Evolutionary conservation across 2,888 invertebrate genomes (phyloP).

Genomic region (Philhelius pedissequus): DNA sequence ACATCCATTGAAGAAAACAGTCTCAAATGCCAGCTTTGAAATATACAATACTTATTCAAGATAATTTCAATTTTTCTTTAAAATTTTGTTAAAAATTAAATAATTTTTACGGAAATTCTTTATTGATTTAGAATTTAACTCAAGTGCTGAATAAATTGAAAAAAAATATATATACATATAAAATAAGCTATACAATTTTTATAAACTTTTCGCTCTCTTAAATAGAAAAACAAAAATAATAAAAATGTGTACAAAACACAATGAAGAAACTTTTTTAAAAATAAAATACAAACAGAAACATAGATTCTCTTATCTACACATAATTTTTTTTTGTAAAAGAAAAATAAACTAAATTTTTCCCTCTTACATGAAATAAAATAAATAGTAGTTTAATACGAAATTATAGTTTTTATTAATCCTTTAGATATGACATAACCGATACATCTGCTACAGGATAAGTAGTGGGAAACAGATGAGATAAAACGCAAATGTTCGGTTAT

Average conservation of each 20-base stretch:
- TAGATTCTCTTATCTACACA: neutral
- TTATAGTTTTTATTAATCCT: too few species aligned
- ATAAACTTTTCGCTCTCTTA: conserved; percentile 51
- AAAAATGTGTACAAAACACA: conserved; percentile 7
- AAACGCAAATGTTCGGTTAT: too few species aligned
- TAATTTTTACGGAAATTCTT: neutral
- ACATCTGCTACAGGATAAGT: too few species aligned
- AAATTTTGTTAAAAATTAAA: conserved; percentile 13
- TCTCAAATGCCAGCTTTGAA: conserved; percentile 31
- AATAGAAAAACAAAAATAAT: conserved; percentile 19
- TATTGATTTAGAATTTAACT: conserved; percentile 70
- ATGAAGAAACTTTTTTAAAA: conserved; percentile 25
- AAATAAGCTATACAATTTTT: conserved; percentile 54
- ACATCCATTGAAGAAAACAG: conserved; percentile 1
- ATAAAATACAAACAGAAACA: neutral
- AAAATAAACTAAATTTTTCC: neutral
- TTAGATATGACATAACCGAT: too few species aligned
- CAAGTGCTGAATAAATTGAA: conserved; percentile 73
- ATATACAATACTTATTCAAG: neutral
- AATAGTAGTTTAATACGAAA: conserved; percentile 48
- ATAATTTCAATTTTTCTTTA: neutral
- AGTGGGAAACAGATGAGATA: too few species aligned
- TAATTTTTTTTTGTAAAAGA: neutral
- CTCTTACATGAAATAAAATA: conserved; percentile 38
- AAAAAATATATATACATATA: conserved; percentile 32